Conservation (phyloP, 2,113 vertebrate genomes). For the Eurystomus gularis region DNA sequence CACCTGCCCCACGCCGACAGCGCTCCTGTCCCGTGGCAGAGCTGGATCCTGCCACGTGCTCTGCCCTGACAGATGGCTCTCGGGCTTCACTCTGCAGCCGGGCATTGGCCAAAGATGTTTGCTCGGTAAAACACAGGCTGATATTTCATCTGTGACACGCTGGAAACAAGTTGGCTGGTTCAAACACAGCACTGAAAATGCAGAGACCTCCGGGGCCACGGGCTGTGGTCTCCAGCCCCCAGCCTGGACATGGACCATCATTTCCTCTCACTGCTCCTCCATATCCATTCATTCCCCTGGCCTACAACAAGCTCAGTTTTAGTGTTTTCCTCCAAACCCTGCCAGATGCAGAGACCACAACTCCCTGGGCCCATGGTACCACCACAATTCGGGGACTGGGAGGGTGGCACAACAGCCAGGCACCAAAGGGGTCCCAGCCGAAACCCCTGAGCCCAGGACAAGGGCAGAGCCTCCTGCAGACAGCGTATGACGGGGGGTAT, state of each 20-base stretch:
- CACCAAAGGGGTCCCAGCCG: neutral
- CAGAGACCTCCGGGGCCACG: accelerated
- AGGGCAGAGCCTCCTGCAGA: neutral
- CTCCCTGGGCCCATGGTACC: neutral
- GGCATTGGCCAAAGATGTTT: accelerated
- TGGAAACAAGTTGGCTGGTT: neutral
- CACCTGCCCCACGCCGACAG: accelerated
- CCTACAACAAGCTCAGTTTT: neutral
- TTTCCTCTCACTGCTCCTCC: neutral
- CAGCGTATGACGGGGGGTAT: accelerated
- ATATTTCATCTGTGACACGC: accelerated
- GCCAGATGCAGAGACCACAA: neutral
- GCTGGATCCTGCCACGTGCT: accelerated
- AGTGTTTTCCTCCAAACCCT: neutral
- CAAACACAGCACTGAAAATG: neutral
- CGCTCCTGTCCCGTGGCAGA: accelerated
- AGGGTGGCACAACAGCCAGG: neutral
- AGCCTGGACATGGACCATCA: accelerated
- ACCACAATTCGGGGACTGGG: accelerated
- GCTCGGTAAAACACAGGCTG: neutral
- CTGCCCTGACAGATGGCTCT: neutral
- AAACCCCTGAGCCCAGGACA: neutral
- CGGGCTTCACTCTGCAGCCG: accelerated
- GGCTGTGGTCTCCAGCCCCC: neutral
- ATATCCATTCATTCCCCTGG: neutral